Evolutionary conservation across 2,113 vertebrate species (phyloP).

Genomic region (Donacobius atricapilla): DNA sequence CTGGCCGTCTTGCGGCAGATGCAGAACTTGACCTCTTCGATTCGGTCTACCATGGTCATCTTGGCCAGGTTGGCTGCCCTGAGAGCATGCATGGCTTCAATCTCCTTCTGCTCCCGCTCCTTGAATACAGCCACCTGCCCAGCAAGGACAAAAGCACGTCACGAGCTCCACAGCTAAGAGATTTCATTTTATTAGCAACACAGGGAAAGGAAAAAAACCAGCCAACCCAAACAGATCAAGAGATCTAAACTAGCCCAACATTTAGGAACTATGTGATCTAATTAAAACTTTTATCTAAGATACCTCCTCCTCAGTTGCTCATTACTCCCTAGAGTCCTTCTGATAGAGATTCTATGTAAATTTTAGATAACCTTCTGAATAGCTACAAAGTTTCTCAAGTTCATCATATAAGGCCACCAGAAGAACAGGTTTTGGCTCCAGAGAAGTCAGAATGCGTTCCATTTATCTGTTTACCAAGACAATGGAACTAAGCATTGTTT

Average conservation of each 20-base stretch:
- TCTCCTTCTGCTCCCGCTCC: constrained; percentile 91
- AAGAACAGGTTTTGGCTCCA: not conserved
- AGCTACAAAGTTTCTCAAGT: not conserved
- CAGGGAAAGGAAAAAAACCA: not conserved
- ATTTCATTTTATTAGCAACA: not conserved
- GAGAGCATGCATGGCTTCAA: constrained; percentile 91
- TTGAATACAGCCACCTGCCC: constrained; percentile 89
- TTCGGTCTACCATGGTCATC: constrained; percentile 96
- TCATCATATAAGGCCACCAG: not conserved
- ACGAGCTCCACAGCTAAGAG: not conserved
- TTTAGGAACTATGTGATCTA: not conserved
- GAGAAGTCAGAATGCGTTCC: not conserved
- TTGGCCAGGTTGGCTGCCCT: constrained; percentile 93
- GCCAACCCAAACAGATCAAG: not conserved
- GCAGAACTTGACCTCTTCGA: constrained; percentile 96
- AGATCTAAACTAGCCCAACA: not conserved
- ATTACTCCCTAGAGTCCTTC: not conserved
- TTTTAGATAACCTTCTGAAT: not conserved
- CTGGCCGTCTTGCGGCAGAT: constrained; percentile 92
- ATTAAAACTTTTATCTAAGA: not conserved
- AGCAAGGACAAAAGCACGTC: not conserved
- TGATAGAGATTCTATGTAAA: not conserved
- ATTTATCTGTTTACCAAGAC: not conserved
- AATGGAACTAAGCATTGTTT: not conserved
- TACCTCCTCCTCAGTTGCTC: not conserved